Base-by-base conservation (phyloP, 2,888 invertebrate species). In the Acrocyrtus sp. region DNA sequence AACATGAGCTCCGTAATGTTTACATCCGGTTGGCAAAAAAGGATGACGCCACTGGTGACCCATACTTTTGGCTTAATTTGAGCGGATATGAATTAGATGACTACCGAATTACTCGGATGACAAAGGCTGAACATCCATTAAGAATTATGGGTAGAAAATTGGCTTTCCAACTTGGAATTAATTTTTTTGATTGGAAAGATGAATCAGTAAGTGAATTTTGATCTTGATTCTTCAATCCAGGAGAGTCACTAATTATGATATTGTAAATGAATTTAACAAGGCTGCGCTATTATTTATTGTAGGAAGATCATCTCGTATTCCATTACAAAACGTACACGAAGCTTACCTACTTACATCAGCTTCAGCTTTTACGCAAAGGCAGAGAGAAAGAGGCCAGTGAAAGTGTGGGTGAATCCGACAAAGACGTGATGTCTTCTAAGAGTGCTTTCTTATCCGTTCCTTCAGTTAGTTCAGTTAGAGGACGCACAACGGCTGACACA, bases 151-250 rank as follows among this genome's bases (percentile, higher is more conserved):
- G 74, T 6, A 74, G 63, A 63, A 15, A 27, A 12, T 41, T 74
- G n/a, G 74, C 74, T 1, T 69, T 53, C 22, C 12, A 65, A 21
- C 22, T 74, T 1, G 74, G 74, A 26, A 50, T 74, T 12, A 74
- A 74, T 48, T 74, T 69, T 41, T 74, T 74, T 29, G 74, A 74
- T 47, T 74, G 69, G 68, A 74, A 69, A 34, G 74, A 74, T 53
- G 74, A 74, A 60, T 74, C 74, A 29, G 74, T 74, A 51, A 61
- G 58, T 54, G n/a, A 2, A 19, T 21, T 53, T 53, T 3, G 29
- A n/a, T 41, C 6, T 15, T 34, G 34, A 43, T n/a, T n/a, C n/a
- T n/a, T n/a, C 39, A 39, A 41, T 21, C 12, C 4, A 22, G 21
- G 4, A 8, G n/a, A 27, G 39, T 41, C 8, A 41, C 22, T 43